Conservation (phyloP, 2,113 vertebrate genomes). For the Amazona vittata region DNA sequence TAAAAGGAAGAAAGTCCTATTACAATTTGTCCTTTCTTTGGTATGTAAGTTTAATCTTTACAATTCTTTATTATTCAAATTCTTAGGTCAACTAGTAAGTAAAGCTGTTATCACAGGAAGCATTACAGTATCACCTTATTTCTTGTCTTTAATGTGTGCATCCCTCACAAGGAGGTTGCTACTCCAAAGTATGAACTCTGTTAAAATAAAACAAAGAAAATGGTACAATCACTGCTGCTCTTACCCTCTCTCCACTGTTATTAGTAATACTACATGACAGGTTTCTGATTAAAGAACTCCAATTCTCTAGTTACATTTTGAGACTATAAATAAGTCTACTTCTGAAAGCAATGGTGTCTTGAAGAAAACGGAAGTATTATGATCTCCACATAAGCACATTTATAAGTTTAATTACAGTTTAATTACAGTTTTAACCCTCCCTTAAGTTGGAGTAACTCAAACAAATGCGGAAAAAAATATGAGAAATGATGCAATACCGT, state of each 20-base stretch:
- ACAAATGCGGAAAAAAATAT: neutral
- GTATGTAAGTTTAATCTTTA: neutral
- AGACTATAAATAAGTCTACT: neutral
- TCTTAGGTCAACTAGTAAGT: neutral
- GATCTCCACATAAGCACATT: neutral
- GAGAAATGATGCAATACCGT: rapidly evolving
- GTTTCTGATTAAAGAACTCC: neutral
- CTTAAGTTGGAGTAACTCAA: neutral
- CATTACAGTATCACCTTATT: neutral
- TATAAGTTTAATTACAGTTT: rapidly evolving
- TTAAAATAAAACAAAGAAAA: neutral
- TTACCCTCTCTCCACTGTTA: rapidly evolving
- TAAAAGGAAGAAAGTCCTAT: neutral
- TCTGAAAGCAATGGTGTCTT: neutral
- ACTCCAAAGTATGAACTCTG: neutral
- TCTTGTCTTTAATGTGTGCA: neutral
- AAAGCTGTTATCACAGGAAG: neutral
- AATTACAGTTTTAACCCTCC: neutral
- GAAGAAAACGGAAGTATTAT: neutral
- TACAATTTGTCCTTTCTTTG: neutral
- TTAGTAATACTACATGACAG: neutral
- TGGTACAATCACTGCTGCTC: neutral
- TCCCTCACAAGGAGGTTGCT: neutral
- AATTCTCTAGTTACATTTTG: neutral
- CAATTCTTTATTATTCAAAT: neutral